Base-by-base conservation (phyloP, 2,113 vertebrate genomes). In the Anarrhichthys ocellatus region DNA sequence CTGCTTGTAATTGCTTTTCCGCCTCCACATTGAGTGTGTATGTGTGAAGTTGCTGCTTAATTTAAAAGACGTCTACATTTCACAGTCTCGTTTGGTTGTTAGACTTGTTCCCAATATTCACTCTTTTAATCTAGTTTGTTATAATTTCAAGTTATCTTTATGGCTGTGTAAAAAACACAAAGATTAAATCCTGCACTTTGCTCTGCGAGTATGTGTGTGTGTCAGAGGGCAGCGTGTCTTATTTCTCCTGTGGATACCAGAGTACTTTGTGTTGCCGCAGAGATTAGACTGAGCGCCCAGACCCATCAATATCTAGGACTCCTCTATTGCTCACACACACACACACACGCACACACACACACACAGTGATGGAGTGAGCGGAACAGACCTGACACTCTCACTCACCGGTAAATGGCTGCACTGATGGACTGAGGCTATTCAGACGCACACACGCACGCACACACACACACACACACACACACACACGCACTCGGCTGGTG, bases 1-100 rank as follows among this genome's bases (percentile, higher is more conserved):
- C 83, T 90, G 68, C 76, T 82, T 83, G 46, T 88, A 89, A 93
- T 94, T 94, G 90, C 85, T 88, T 91, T 90, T 87, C 86, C 76
- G 72, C 78, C 76, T 82, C 50, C 63, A 48, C 68, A 27, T 48
- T 68, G 15, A 73, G 62, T 66, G 14, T 38, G 48, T 73, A 36
- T 71, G 78, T 65, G 67, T 34, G 42, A 78, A 76, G 52, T 32
- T 44, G 74, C 46, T 77, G 34, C 61, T 79, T 82, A 81, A 88
- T 92, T 84, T 89, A 82, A 87, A 34, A 50, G 11, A 66, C 76
- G 27, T 70, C 65, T 76, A 79, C 62, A 80, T 88, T 81, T 86
- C 68, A 82, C 59, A 58, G 38, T 72, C 73, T 81, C 13, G 13
- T 90, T 87, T 74, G 46, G 76, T 86, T 82, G 63, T 88, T 74